Evolutionary conservation across 2,113 vertebrate genomes (phyloP), one percentile per base, ranked within the genome.

Genomic region (Callaeas wilsoni): DNA sequence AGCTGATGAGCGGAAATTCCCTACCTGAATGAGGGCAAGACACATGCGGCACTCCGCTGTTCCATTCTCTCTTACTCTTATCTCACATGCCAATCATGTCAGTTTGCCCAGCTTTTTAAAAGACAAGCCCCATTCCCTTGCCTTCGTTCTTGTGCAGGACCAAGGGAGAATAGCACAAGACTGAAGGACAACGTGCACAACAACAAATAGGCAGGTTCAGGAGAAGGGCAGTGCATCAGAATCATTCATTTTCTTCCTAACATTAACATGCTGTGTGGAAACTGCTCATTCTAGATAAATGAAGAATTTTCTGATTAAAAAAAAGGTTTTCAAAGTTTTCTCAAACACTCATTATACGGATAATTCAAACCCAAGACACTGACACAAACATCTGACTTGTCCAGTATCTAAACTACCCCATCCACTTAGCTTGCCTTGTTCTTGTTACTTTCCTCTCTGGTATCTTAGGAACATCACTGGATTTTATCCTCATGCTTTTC

Each of bases 31-130:
- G 30, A 65, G 32, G 22, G 16, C 37, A 63, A 47, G 52, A 79
- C 37, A 76, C 75, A 44, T 2, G 25, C 0, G 0, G 41, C 41
- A 78, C 27, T 84, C 56, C 1, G 0, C 20, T 83, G 22, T 37
- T 64, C 49, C 50, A 11, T 71, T 50, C 37, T 59, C 37, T 65
- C 30, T 46, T 29, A 12, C 37, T 46, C 53, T 46, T 27, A 0
- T 53, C 63, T 67, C 70, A 42, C 37, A n/a, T 21, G 52, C 6
- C 60, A 39, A 49, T 27, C 22, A 41, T 20, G 6, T 13, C 19
- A 33, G 16, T 9, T 64, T 79, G 25, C 17, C 17, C 35, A 69
- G 39, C 2, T 84, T 81, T 85, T 62, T 29, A 10, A 60, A 76
- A 86, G 47, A 70, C 21, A 81, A 81, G 52, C 1, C 5, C 11